Evolutionary conservation across 2,888 invertebrate species (phyloP).

Genomic region (Drosophila rubida): DNA sequence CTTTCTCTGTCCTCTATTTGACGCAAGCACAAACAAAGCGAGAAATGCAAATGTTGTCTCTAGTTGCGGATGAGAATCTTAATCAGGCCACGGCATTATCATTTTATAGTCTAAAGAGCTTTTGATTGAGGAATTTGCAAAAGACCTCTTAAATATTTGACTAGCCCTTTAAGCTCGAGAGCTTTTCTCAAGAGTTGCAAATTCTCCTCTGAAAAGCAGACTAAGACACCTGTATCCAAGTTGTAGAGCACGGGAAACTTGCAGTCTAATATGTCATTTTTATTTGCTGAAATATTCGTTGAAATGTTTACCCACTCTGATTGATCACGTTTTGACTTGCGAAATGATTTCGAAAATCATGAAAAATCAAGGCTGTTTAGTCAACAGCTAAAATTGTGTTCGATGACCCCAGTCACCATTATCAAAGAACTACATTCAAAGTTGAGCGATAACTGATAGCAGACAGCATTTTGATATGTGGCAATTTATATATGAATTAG

Average conservation of each 20-base stretch:
- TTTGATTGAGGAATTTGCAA: constrained; percentile 8
- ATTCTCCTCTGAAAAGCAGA: background rate
- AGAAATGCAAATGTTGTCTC: constrained; percentile 17
- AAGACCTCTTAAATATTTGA: constrained; percentile 16
- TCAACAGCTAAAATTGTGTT: background rate
- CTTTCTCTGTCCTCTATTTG: background rate
- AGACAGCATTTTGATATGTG: background rate
- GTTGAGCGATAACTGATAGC: background rate
- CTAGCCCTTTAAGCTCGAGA: background rate
- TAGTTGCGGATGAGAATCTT: constrained; percentile 11
- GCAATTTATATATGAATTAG: background rate
- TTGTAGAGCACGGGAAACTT: background rate
- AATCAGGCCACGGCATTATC: constrained; percentile 11
- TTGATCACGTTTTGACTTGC: background rate
- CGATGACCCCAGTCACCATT: background rate
- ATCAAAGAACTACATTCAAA: background rate
- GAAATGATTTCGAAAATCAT: background rate
- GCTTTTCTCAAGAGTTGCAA: background rate
- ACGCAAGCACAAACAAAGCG: constrained; percentile 16
- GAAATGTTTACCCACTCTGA: background rate
- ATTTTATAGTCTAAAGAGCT: constrained; percentile 9
- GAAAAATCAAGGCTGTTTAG: background rate
- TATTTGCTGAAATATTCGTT: background rate
- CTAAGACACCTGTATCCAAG: background rate
- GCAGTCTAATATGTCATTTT: background rate